Evolutionary conservation across 2,888 invertebrate species (phyloP), one percentile per base, ranked within the genome.

Genomic region (Halictus quadricinctus): DNA sequence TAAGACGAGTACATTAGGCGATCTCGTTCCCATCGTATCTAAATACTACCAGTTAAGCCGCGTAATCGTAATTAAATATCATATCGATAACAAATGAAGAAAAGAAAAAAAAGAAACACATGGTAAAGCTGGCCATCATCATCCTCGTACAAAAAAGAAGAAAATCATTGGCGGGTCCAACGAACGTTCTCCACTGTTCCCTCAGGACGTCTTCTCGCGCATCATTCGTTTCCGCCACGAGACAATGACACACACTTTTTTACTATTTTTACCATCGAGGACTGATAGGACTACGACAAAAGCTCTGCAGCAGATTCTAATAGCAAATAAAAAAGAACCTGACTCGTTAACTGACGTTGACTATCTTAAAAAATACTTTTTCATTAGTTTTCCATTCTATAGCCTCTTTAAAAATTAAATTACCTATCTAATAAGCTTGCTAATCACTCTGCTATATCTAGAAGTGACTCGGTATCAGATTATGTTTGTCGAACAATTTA

Each of bases 11-110:
- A 82, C 85, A 85, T 83, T 88, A 88, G 83, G 83, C 83, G 64
- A 88, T 85, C 66, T 69, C 81, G 80, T 88, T 90, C 86, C 82
- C 84, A 81, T 80, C 83, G 84, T 86, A 89, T 89, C 79, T 89
- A 88, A 69, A 82, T 81, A 88, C 58, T 89, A 88, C 85, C 72
- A 84, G 77, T 70, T 90, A 89, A 87, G 85, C 70, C 89, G 84
- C 89, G 87, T 90, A 89, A 87, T 73, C 82, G 64, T 86, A 85
- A 83, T 81, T 72, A 83, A 83, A 81, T 86, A 83, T 81, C 83
- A 83, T 89, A 89, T 81, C 81, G 82, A 84, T 87, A 87, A 82
- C 29, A 64, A 66, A 81, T 86, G 84, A 70, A 86, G 86, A 86
- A 5, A 2, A 60, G 12, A 25, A 64, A 29, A 64, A 2, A 25